These are phyloP conservation scores for Euura saliciscinereae DNA, from an alignment of 1,140 invertebrate genomes.

Conservation along the genomic window DNA sequence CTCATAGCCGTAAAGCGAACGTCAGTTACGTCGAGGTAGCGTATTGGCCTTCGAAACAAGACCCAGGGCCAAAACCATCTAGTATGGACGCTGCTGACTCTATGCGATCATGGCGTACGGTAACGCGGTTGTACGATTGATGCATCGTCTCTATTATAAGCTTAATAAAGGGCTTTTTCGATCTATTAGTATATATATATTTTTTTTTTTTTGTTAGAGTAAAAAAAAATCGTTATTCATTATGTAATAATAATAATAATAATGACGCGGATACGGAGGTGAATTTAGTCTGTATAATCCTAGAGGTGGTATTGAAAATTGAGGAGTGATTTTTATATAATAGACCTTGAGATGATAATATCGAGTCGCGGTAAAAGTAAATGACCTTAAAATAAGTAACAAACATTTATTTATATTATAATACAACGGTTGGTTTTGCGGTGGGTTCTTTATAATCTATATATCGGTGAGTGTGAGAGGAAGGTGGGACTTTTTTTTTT, in stretches of 20 bases:
- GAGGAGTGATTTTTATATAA: neutral
- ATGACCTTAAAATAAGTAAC: slow-evolving; percentile 46
- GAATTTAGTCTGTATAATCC: neutral
- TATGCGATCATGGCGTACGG: neutral
- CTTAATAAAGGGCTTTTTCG: no score
- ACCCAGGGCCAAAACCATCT: slow-evolving; percentile 51
- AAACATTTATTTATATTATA: neutral
- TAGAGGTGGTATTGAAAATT: neutral
- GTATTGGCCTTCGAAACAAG: slow-evolving; percentile 46
- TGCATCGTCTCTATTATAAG: no score
- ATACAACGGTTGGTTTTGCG: neutral
- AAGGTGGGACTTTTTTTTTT: neutral
- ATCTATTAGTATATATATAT: no score
- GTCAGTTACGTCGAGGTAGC: neutral
- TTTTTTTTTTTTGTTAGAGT: no score
- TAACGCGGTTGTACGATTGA: no score
- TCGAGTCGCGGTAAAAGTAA: slow-evolving; percentile 51
- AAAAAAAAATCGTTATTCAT: neutral
- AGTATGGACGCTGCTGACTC: slow-evolving; percentile 29
- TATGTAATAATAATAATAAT: neutral
- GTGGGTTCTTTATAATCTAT: no score
- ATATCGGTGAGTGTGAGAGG: no score
- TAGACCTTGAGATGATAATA: slow-evolving; percentile 10
- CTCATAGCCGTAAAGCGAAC: no score
- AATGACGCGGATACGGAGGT: neutral